phyloP scores from a whole-genome alignment of 1,140 invertebrate genomes.

The Meloidogyne floridensis region DNA sequence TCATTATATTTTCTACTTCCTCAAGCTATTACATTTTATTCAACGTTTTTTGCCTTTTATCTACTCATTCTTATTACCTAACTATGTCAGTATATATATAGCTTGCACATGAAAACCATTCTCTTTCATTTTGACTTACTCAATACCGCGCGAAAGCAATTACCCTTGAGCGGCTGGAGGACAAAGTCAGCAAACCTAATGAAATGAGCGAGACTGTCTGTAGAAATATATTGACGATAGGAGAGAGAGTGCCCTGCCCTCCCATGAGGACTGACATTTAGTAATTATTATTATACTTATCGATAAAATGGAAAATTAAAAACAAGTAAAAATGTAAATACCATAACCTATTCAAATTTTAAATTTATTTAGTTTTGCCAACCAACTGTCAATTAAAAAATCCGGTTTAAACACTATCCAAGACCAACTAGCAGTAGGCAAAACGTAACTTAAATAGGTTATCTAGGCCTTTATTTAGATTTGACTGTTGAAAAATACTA shows the following conservation, averaged over 20 bases:
- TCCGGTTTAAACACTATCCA: too few relatives aligned
- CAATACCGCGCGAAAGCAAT: constrained; percentile 2
- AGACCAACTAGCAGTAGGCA: too few relatives aligned
- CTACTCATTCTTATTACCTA: not conserved
- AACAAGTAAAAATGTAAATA: not conserved
- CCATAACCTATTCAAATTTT: too few relatives aligned
- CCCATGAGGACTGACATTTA: not conserved
- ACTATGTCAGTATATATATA: not conserved
- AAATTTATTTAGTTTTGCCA: too few relatives aligned
- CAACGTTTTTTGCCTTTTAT: not conserved
- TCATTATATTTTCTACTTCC: not conserved
- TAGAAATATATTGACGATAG: not conserved
- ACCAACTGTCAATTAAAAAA: too few relatives aligned
- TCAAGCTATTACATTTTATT: not conserved
- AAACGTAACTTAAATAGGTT: too few relatives aligned
- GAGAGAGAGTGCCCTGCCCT: not conserved
- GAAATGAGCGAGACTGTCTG: not conserved
- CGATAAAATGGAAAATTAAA: not conserved
- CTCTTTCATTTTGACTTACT: not conserved
- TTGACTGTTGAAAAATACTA: too few relatives aligned
- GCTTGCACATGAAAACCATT: not conserved
- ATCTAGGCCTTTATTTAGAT: too few relatives aligned
- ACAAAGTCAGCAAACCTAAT: constrained; percentile 3
- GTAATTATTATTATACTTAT: not conserved
- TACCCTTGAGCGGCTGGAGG: not conserved